A percentile compares a stretch with the other conserved stretches of the same genome.
phyloP scores from a whole-genome alignment of 2,888 invertebrate species.

The Pammene fasciana region DNA sequence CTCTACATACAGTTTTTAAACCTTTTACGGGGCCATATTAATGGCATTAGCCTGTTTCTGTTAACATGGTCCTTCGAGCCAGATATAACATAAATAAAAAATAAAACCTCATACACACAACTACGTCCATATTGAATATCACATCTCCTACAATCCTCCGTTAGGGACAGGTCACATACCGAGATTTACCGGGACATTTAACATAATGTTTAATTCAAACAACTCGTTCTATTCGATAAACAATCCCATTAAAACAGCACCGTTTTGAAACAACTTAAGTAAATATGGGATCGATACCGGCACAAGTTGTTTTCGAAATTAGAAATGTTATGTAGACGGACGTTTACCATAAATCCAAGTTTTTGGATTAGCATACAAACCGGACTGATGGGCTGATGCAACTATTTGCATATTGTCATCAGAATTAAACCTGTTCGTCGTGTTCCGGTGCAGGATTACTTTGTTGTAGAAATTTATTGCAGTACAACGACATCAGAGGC shows the following conservation, averaged over 20 bases:
- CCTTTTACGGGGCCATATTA: not conserved
- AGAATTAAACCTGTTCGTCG: conserved; percentile 50
- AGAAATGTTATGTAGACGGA: conserved; percentile 1
- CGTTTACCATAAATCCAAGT: conserved; percentile 27
- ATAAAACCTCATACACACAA: not conserved
- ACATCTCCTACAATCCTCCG: not conserved
- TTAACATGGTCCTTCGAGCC: not conserved
- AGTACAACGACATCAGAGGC: not conserved
- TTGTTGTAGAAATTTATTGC: not conserved
- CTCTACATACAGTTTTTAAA: not conserved
- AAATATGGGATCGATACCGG: not conserved
- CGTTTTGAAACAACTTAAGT: conserved; percentile 17
- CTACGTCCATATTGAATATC: not conserved
- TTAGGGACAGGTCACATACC: not conserved
- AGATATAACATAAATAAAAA: not conserved
- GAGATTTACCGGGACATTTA: conserved; percentile 11
- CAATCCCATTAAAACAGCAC: conserved; percentile 14
- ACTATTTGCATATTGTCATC: conserved; percentile 62
- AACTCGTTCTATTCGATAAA: conserved; percentile 14
- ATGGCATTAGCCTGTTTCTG: no score
- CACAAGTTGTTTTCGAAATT: conserved; percentile 9
- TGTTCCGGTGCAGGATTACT: conserved; percentile 4
- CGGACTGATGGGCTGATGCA: conserved; percentile 70
- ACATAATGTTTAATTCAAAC: conserved; percentile 26
- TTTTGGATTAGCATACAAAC: conserved; percentile 46